These are phyloP conservation scores for Limenitis camilla DNA, from an alignment of 2,888 invertebrate genomes.

Conservation along the genomic window DNA sequence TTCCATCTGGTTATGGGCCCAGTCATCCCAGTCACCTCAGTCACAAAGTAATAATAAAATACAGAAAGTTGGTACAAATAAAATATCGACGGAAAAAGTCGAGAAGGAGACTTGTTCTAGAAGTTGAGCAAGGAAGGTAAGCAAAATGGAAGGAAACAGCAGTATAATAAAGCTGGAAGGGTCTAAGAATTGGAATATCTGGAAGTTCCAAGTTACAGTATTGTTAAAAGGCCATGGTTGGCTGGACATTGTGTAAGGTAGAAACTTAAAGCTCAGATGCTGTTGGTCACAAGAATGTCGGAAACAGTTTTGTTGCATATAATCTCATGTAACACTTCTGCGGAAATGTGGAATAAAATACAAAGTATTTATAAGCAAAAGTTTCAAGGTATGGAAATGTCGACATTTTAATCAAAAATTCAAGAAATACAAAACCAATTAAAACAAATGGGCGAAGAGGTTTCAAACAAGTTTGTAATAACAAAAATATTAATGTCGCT, in stretches of 20 bases:
- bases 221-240: constrained; percentile 23
- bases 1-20: constrained; percentile 12
- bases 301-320: constrained; percentile 32
- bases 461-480: constrained; percentile 31
- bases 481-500: constrained; percentile 35
- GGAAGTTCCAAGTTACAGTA: constrained; percentile 30
- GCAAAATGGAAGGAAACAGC: no score
- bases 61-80: neutral
- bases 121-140: no score
- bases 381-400: constrained; percentile 27
- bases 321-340: constrained; percentile 27
- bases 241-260: constrained; percentile 25
- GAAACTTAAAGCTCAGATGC: constrained; percentile 25
- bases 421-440: constrained; percentile 29
- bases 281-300: constrained; percentile 29
- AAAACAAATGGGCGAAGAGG: constrained; percentile 29
- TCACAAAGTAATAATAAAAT: neutral
- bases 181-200: constrained; percentile 28
- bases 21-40: no score
- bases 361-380: constrained; percentile 36
- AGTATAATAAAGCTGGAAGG: constrained; percentile 28
- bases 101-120: constrained; percentile 3
- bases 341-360: constrained; percentile 34
- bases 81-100: neutral
- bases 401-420: constrained; percentile 29